These are phyloP conservation scores for Mythimna vitellina DNA, from an alignment of 2,888 invertebrate species.

Conservation along the genomic window DNA sequence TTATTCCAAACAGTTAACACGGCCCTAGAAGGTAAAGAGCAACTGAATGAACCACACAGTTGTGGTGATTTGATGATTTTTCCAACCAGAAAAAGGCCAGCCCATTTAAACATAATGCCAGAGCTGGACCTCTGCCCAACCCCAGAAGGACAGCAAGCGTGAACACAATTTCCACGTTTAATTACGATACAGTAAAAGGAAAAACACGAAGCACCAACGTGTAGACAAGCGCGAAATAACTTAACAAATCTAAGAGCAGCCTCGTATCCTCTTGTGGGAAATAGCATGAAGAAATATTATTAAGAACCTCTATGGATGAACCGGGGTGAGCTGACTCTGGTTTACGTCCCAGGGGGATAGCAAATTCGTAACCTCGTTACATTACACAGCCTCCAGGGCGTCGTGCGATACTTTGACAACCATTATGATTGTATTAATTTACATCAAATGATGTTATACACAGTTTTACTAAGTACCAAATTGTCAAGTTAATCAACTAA, in stretches of 20 bases:
- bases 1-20: too few relatives aligned
- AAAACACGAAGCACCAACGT: slow-evolving; percentile 18
- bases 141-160: slow-evolving; percentile 4
- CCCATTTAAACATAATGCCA: background rate
- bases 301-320: slow-evolving; percentile 69
- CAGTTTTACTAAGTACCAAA: slow-evolving; percentile 51
- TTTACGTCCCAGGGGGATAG: slow-evolving; percentile 70
- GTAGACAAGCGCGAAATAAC: slow-evolving; percentile 58
- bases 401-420: slow-evolving; percentile 72
- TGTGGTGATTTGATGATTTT: too few relatives aligned
- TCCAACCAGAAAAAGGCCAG: background rate
- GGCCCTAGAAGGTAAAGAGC: too few relatives aligned
- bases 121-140: background rate
- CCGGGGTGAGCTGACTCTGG: slow-evolving; percentile 68
- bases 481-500: slow-evolving; percentile 44
- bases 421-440: slow-evolving; percentile 72
- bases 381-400: slow-evolving; percentile 65
- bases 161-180: slow-evolving; percentile 29
- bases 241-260: slow-evolving; percentile 57
- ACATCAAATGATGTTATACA: slow-evolving; percentile 59
- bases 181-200: slow-evolving; percentile 28
- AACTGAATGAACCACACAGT: too few relatives aligned
- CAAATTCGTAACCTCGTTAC: slow-evolving; percentile 75
- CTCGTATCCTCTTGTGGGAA: slow-evolving; percentile 61
- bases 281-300: slow-evolving; percentile 72